phyloP scores from a whole-genome alignment of 2,797 vertebrate species.

The Kryptopterus vitreolus region DNA sequence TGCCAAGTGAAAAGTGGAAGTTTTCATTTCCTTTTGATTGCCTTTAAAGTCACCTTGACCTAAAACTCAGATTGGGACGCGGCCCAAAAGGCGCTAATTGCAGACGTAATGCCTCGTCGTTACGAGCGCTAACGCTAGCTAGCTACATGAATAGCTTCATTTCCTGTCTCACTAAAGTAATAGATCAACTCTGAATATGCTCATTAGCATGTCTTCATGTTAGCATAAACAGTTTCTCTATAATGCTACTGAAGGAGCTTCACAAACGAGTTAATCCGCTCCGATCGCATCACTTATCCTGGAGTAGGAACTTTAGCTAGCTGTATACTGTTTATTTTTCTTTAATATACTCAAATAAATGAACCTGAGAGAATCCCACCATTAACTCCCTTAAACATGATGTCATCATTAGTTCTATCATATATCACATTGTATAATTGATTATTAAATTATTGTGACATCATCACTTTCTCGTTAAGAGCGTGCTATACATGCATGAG shows the following conservation, averaged over 20 bases:
- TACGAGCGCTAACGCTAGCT: background rate
- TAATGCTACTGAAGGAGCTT: background rate
- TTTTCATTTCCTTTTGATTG: conserved; percentile 41
- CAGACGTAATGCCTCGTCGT: background rate
- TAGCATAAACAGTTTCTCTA: background rate
- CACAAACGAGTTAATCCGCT: too few species aligned
- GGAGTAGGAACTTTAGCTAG: too few species aligned
- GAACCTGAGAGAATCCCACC: too few species aligned
- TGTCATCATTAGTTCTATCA: too few species aligned
- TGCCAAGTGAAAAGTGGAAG: conserved; percentile 51
- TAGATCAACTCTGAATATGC: too few species aligned
- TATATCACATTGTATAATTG: too few species aligned
- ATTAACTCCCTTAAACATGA: too few species aligned
- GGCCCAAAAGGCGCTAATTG: conserved; percentile 46
- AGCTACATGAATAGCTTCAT: background rate
- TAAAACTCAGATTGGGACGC: conserved; percentile 27
- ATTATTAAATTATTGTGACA: background rate
- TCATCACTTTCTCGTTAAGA: background rate
- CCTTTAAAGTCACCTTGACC: conserved; percentile 58
- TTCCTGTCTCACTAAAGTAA: background rate
- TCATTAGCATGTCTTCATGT: background rate
- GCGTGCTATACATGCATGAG: background rate
- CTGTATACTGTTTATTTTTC: background rate
- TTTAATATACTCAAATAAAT: background rate
- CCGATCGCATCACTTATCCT: too few species aligned